Evolutionary conservation across 2,797 vertebrate genomes (phyloP), one percentile per base, ranked within the genome.

Genomic region (Eptatretus atami): DNA sequence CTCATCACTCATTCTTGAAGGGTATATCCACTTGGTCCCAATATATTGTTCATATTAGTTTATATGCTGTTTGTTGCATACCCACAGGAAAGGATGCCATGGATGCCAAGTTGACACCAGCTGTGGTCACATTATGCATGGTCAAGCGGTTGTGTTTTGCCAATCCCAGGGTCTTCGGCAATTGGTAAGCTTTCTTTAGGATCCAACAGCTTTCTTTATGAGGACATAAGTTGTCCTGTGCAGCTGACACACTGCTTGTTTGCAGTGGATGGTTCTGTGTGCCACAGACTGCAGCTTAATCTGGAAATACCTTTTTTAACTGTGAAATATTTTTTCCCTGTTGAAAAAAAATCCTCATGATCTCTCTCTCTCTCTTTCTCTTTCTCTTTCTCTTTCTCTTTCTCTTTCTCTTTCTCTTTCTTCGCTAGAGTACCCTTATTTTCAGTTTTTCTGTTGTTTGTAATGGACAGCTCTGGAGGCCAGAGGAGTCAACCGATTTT

Each of bases 111-210:
- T 81, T 64, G 87, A 85, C 63, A 80, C 83, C 65, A 82, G 85
- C 70, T 98, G 92, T 2, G 85, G 87, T 3, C 75, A 77, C 24
- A 79, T 96, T 67, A 85, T 95, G 83, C 83, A 96, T 1, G 81
- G 87, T 69, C 80, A 74, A 1, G 84, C 86, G 1, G 75, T 84
- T 70, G 82, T 81, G 60, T 96, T 98, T 77, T 96, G 92, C 52
- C 81, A 98, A 70, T 83, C 86, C 5, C 81, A 88, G 53, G 86
- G 90, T 66, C 82, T 81, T 68, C 78, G 90, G 72, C 82, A 85
- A 66, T 71, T 98, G 82, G 92, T 96, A 78, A 84, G 73, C 75
- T 44, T 44, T 44, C 31, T 44, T 44, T 44, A 44, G 4, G 31
- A 44, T 44, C 31, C 31, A 44, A 44, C 31, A 44, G 31, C 31